phyloP scores from a whole-genome alignment of 2,888 invertebrate genomes.

The Cyrtodaria siliqua region DNA sequence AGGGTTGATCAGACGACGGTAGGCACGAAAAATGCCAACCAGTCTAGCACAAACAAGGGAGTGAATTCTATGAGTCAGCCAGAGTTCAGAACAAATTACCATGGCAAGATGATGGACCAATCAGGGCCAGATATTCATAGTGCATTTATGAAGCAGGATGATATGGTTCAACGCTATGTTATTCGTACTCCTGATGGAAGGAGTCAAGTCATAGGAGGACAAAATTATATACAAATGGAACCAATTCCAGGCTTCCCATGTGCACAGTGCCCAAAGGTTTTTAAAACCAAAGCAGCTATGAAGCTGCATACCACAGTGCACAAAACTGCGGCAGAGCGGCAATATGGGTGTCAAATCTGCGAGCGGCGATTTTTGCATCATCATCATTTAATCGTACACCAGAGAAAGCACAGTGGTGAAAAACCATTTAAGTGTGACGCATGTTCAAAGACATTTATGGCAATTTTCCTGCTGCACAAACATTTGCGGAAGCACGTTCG shows the following conservation, averaged over 20 bases:
- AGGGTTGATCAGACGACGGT: conserved; percentile 40
- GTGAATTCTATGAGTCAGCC: conserved; percentile 28
- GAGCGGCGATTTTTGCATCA: conserved; percentile 54
- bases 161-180: conserved; percentile 37
- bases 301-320: conserved; percentile 61
- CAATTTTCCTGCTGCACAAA: conserved; percentile 62
- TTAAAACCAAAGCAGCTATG: conserved; percentile 62
- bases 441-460: conserved; percentile 61
- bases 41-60: conserved; percentile 25
- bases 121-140: background rate
- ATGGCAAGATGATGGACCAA: background rate
- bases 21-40: conserved; percentile 41
- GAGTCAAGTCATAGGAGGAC: conserved; percentile 10
- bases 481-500: conserved; percentile 57
- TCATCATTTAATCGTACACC: conserved; percentile 62
- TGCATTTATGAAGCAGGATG: conserved; percentile 19
- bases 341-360: conserved; percentile 55
- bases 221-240: conserved; percentile 2
- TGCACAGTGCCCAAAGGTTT: conserved; percentile 47
- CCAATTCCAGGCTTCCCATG: conserved; percentile 39
- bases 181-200: conserved; percentile 26
- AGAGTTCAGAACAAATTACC: conserved; percentile 8
- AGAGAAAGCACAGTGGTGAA: conserved; percentile 61
- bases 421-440: conserved; percentile 61
- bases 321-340: conserved; percentile 57